Evolutionary conservation across 2,113 vertebrate species (phyloP).

Genomic region (Trogon surrucura): DNA sequence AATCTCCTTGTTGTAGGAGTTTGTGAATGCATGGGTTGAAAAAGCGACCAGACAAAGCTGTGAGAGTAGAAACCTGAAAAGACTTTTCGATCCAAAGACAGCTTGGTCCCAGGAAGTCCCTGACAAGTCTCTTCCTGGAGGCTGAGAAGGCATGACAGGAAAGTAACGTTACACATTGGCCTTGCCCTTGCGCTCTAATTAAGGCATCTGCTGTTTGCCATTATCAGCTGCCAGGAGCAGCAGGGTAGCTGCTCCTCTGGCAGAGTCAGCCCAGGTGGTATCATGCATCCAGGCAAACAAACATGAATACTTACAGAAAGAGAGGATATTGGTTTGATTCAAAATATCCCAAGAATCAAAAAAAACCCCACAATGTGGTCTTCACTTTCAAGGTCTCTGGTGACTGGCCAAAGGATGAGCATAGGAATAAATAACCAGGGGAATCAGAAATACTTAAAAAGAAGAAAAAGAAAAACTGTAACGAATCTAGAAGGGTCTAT

Average conservation of each 20-base stretch:
- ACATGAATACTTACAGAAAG: not conserved
- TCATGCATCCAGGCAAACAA: not conserved
- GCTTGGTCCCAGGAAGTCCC: not conserved
- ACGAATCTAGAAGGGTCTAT: not conserved
- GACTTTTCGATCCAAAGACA: not conserved
- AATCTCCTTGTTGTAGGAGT: not conserved
- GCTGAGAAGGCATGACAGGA: not conserved
- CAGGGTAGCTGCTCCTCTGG: not conserved
- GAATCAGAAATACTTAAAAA: not conserved
- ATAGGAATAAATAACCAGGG: not conserved
- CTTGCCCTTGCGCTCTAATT: not conserved
- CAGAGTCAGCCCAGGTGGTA: not conserved
- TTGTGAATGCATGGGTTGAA: not conserved
- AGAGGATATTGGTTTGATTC: not conserved
- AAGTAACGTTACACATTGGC: not conserved
- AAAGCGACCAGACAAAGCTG: not conserved
- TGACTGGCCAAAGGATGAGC: not conserved
- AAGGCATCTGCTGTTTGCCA: not conserved
- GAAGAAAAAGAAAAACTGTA: not conserved
- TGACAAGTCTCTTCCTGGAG: not conserved
- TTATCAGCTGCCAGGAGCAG: not conserved
- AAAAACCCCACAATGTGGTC: accelerated
- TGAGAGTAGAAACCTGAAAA: not conserved
- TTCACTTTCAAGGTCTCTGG: not conserved
- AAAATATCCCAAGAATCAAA: not conserved